Conservation (phyloP, 2,797 vertebrate species). For the Furcifer pardalis region DNA sequence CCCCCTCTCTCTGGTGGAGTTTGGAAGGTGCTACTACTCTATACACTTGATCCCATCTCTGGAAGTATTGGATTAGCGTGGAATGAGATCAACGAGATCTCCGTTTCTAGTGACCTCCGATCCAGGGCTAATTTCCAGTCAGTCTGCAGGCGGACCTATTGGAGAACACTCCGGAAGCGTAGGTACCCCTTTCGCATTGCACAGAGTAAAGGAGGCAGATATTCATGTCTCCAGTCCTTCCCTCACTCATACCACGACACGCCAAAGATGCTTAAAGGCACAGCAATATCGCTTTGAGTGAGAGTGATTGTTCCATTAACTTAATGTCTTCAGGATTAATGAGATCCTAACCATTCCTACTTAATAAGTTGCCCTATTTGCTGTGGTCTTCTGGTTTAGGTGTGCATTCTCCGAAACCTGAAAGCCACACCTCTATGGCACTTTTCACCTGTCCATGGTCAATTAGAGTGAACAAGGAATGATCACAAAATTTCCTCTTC, state of each 20-base stretch:
- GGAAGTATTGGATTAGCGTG: conserved; percentile 23
- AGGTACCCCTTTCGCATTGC: conserved; percentile 28
- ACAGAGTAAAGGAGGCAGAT: background rate
- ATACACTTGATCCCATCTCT: conserved; percentile 27
- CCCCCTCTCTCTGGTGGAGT: background rate
- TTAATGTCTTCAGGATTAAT: background rate
- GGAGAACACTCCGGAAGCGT: conserved; percentile 54
- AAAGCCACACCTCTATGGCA: background rate
- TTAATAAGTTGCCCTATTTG: background rate
- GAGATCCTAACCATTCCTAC: background rate
- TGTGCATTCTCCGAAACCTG: background rate
- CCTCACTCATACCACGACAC: too few species aligned
- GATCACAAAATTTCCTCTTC: background rate
- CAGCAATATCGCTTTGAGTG: accelerated
- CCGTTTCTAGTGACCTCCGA: conserved; percentile 3
- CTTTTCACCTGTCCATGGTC: background rate
- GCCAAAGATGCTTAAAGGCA: background rate
- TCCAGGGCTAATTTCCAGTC: background rate
- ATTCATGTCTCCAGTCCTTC: too few species aligned
- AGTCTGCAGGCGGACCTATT: conserved; percentile 38
- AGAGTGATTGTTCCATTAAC: background rate
- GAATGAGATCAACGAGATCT: conserved; percentile 31
- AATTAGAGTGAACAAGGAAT: background rate
- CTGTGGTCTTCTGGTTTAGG: background rate
- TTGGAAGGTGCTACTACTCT: conserved; percentile 22